Evolutionary conservation across 1,140 invertebrate genomes (phyloP).

Genomic region (Maniola jurtina): DNA sequence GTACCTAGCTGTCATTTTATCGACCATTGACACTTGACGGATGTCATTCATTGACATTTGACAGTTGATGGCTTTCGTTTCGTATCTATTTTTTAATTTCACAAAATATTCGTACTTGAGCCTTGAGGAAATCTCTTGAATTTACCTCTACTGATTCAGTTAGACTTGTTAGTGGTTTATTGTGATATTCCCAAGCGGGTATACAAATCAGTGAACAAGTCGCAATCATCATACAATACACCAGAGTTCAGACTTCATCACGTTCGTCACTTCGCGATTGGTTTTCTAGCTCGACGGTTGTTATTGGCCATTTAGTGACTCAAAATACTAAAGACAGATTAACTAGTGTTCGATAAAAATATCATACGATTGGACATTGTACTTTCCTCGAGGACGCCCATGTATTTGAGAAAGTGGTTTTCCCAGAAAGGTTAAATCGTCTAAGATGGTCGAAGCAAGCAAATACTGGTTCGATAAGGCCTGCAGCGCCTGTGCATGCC

Average conservation of each 20-base stretch:
- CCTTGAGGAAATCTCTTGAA: constrained; percentile 5
- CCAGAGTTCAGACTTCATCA: background rate
- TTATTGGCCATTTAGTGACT: background rate
- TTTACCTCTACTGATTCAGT: background rate
- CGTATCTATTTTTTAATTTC: too few species aligned
- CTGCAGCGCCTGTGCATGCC: constrained; percentile 53
- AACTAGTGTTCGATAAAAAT: constrained; percentile 9
- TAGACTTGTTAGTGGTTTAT: background rate
- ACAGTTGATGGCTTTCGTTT: too few species aligned
- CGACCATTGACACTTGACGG: too few species aligned
- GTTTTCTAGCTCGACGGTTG: constrained; percentile 10
- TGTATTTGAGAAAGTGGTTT: background rate
- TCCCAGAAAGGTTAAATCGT: constrained; percentile 2
- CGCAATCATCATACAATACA: background rate
- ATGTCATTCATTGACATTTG: too few species aligned
- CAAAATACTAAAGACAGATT: background rate
- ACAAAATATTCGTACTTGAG: background rate
- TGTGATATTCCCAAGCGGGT: background rate
- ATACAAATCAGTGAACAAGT: background rate
- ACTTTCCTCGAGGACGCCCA: too few species aligned
- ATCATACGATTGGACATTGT: background rate
- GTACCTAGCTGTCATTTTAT: too few species aligned
- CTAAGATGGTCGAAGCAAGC: constrained; percentile 75
- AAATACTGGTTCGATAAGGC: constrained; percentile 71
- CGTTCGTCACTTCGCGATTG: constrained; percentile 14